Conservation (phyloP, 2,113 vertebrate species). For the Eulemur rufifrons region DNA sequence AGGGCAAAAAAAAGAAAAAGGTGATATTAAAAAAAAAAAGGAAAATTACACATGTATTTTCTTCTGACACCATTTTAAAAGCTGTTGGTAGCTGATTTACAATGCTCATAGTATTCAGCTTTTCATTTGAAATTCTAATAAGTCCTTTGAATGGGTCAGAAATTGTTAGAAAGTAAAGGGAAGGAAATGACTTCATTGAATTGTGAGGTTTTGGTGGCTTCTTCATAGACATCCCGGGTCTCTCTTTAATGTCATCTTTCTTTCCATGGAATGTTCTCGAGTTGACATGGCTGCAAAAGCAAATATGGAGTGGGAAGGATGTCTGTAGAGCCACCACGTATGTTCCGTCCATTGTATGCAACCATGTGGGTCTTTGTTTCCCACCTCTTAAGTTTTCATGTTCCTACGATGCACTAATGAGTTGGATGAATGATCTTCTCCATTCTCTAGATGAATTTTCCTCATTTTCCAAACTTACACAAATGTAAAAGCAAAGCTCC, state of each 20-base stretch:
- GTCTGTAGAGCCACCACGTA: background rate
- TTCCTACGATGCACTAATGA: background rate
- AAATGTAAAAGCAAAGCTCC: background rate
- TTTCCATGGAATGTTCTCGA: slow-evolving; percentile 45
- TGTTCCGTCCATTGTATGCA: background rate
- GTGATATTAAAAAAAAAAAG: slow-evolving; percentile 60
- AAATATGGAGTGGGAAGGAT: background rate
- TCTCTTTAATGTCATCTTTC: slow-evolving; percentile 65
- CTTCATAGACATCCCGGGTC: slow-evolving; percentile 69
- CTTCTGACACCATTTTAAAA: slow-evolving; percentile 78
- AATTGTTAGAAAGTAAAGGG: slow-evolving; percentile 76
- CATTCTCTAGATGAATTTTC: background rate
- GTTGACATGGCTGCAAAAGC: background rate
- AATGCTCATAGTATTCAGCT: slow-evolving; percentile 81
- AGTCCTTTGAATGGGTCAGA: slow-evolving; percentile 79
- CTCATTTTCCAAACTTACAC: background rate
- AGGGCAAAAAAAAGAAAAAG: background rate
- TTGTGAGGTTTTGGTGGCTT: slow-evolving; percentile 77
- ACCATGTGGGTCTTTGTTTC: background rate
- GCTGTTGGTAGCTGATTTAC: slow-evolving; percentile 85
- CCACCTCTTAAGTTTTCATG: background rate
- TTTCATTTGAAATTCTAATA: slow-evolving; percentile 87
- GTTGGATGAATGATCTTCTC: background rate
- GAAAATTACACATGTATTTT: slow-evolving; percentile 84
- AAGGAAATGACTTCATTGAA: slow-evolving; percentile 80